Base-by-base conservation (phyloP, 2,797 vertebrate species). In the Anabas testudineus region DNA sequence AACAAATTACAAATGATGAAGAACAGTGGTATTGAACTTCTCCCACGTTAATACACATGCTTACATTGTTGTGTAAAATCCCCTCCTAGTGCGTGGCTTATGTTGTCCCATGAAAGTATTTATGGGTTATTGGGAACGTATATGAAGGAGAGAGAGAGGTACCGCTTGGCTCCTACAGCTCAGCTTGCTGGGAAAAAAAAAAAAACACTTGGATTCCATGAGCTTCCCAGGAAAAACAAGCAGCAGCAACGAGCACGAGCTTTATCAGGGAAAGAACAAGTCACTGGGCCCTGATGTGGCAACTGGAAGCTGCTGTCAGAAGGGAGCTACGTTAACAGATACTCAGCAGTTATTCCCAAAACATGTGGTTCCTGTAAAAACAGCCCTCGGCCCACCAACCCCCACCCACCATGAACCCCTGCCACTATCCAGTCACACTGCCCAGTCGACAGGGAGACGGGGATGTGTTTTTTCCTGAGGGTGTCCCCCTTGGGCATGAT, bases 301-400 rank as follows among this genome's bases (percentile, higher is more conserved):
- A 70, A 83, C 64, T 84, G 68, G 65, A 83, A 77, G 86, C 56
- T 82, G 74, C 75, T 88, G 88, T 92, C 82, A 87, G 80, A 73
- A 78, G 67, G 66, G 69, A 83, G 76, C 81, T 74, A 78, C 39
- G 55, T 84, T 87, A 90, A 89, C 74, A 90, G 89, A 93, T 85
- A 87, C 85, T 87, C 85, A 81, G 78, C 84, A 90, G 85, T 88
- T 87, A 88, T 86, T 87, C 78, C 71, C 56, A 9, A 88, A 89
- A 90, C 90, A 91, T 92, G 89, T 92, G 90, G 87, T 91, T 92
- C 87, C 82, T 91, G 89, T 91, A 91, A 92, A 92, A 90, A 89
- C 79, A 87, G 75, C 72, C 80, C 72, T 81, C 78, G 83, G 69
- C 47, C 49, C 22, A 66, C 47, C 69, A 47, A 10, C 56, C 26